A percentile compares a stretch with the other conserved stretches of the same genome.
These are phyloP conservation scores for Nymphalis urticae DNA, from an alignment of 2,888 invertebrate species.

Conservation along the genomic window DNA sequence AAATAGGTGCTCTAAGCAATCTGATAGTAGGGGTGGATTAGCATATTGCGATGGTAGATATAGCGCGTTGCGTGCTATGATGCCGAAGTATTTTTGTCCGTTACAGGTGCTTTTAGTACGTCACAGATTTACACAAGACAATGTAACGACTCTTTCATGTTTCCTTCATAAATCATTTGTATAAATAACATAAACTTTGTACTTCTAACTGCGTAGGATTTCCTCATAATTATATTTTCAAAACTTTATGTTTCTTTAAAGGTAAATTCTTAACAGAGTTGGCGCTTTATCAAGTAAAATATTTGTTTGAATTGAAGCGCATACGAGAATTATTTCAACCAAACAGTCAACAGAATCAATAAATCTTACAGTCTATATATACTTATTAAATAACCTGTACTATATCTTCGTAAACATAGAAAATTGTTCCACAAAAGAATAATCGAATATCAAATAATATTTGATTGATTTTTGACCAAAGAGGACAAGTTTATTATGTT, in stretches of 20 bases:
- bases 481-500: too few species aligned
- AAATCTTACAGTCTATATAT: neutral
- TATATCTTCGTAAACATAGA: too few species aligned
- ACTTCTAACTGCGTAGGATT: conserved; percentile 23
- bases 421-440: too few species aligned
- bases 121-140: conserved; percentile 37
- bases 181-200: conserved; percentile 28
- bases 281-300: conserved; percentile 3
- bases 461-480: too few species aligned
- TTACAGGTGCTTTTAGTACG: conserved; percentile 34
- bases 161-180: conserved; percentile 33
- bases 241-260: neutral
- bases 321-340: neutral
- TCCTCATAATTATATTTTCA: conserved; percentile 6
- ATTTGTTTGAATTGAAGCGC: conserved; percentile 1
- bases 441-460: too few species aligned
- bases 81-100: conserved; percentile 36
- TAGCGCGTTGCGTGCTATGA: conserved; percentile 37
- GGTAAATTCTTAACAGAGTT: conserved; percentile 1
- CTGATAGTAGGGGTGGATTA: conserved; percentile 60
- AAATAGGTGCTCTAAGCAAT: conserved; percentile 40
- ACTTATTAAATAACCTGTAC: too few species aligned
- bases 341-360: neutral
- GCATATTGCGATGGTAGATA: conserved; percentile 51
- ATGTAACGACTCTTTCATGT: conserved; percentile 34